A percentile compares a stretch with the other conserved stretches of the same genome.
These are phyloP conservation scores for Scolopax rusticola DNA, from an alignment of 2,797 vertebrate species.

Conservation along the genomic window DNA sequence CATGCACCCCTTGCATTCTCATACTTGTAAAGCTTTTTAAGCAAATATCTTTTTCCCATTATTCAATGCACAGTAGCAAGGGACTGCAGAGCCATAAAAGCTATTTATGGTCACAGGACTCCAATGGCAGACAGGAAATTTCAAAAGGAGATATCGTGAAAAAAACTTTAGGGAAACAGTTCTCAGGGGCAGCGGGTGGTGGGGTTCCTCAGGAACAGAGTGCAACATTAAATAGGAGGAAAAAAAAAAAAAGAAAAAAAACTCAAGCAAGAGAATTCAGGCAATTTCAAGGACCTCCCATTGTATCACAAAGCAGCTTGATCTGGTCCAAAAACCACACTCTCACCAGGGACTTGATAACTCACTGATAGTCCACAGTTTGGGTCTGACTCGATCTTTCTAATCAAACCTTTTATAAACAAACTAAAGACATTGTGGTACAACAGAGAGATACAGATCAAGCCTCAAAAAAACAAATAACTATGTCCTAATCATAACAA, in stretches of 20 bases:
- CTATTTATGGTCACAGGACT: background rate
- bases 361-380: background rate
- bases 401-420: background rate
- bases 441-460: background rate
- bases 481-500: background rate
- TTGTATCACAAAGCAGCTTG: background rate
- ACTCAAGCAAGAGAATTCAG: background rate
- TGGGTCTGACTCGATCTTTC: background rate
- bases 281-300: background rate
- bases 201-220: background rate
- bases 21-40: background rate
- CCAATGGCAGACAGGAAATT: background rate
- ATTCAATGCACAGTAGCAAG: background rate
- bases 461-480: background rate
- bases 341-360: background rate
- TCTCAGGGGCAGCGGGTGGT: background rate
- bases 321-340: background rate
- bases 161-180: background rate
- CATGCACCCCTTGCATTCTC: background rate
- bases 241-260: background rate
- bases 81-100: background rate
- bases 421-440: background rate
- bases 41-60: background rate
- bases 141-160: background rate
- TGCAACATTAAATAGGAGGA: background rate